Evolutionary conservation across 2,113 vertebrate genomes (phyloP), one percentile per base, ranked within the genome.

Genomic region (Orthonyx spaldingii): DNA sequence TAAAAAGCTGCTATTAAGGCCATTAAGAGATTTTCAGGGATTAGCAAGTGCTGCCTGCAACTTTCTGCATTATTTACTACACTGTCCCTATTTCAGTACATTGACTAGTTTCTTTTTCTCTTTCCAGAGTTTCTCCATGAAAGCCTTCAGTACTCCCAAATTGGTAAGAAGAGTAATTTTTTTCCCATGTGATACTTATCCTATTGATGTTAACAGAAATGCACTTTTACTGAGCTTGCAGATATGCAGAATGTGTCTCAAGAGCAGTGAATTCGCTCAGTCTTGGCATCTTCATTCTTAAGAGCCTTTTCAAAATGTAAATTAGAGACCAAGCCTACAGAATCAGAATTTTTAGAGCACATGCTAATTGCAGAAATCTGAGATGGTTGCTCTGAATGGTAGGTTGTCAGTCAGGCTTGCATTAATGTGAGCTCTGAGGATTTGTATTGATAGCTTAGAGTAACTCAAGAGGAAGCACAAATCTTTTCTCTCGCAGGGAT

Each of bases 251-350:
- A 75, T 83, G 44, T 27, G 59, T 74, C 78, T 84, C 42, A 42
- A 89, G 59, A 93, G 50, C 65, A 70, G 30, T 37, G 64, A 89
- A 77, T 88, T 89, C 78, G 16, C 49, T 75, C 66, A 79, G 59
- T 46, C 64, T 76, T 85, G 78, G 84, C 37, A 63, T 71, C 68
- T 94, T 96, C 69, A 46, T 91, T 93, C 93, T 92, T 70, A 89
- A 80, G 42, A 92, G 41, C 37, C 90, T 94, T 94, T 97, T 97
- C 71, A 95, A 95, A 96, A 95, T 95, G 89, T 60, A 95, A 96
- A 95, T 96, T 79, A 87, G 77, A 89, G 64, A 79, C 52, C 76
- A 84, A 69, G 28, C 23, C 49, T 80, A 89, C 41, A 70, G 82
- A 89, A 90, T 77, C 64, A 42, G 74, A 87, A 92, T 93, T 85